Evolutionary conservation across 2,113 vertebrate genomes (phyloP), one percentile per base, ranked within the genome.

Genomic region (Thinocorus orbignyianus): DNA sequence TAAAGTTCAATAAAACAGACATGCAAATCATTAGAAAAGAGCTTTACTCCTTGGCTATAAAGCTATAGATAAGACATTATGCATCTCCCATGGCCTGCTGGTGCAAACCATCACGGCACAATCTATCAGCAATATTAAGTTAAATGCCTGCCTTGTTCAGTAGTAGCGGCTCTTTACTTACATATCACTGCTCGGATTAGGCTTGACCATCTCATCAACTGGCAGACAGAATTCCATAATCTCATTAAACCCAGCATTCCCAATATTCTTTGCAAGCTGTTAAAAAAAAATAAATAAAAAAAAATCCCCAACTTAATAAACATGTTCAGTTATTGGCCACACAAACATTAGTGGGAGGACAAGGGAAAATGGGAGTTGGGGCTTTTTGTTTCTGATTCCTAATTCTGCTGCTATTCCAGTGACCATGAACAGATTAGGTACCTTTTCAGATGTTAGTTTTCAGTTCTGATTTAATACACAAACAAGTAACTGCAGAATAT

Each of bases 221-320:
- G 98, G 98, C 70, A 99, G 97, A 48, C 98, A 98, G 26, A 98
- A 98, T 98, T 99, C 99, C 99, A 99, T 99, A 79, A 99, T 98
- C 81, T 99, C 99, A 83, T 99, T 99, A 96, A 99, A 99, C 70
- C 98, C 98, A n/a, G 98, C 98, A 65, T 99, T 99, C 86, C 99
- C 99, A 54, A 99, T 98, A 77, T 99, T 99, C 97, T 99, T 99
- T 39, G 99, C 99, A 96, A 99, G 98, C 99, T 99, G 98, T 91
- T 51, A 88, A 94, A 83, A 96, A 68, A 79, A 52, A 44, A 44
- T 6, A 14, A 44, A 44, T 44, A 44, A 15, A 44, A 15, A 44
- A 44, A 44, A 44, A 81, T 65, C 65, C 95, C 76, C 33, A 79
- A 68, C 17, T 97, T 72, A 93, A 72, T 25, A 51, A 94, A 64